A percentile compares a stretch with the other conserved stretches of the same genome.
phyloP scores from a whole-genome alignment of 2,113 vertebrate species.

The Bambusicola thoracicus region DNA sequence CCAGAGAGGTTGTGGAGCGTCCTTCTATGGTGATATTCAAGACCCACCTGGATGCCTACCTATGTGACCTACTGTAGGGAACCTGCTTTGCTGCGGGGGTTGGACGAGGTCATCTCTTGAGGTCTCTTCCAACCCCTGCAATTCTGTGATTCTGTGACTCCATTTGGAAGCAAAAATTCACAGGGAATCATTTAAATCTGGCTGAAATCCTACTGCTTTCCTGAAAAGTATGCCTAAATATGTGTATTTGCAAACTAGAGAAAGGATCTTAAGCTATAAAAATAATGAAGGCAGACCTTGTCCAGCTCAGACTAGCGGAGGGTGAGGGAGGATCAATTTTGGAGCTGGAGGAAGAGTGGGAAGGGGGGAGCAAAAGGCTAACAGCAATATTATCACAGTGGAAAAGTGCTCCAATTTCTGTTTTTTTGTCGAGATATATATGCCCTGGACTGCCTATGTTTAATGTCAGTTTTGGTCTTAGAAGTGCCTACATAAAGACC shows the following conservation, averaged over 20 bases:
- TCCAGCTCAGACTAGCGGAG: background rate
- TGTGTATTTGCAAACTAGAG: background rate
- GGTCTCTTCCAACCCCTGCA: too few relatives aligned
- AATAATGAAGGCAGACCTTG: background rate
- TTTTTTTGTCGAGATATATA: background rate
- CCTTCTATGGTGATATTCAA: too few relatives aligned
- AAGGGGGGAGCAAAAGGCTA: background rate
- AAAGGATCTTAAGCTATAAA: background rate
- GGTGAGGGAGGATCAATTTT: background rate
- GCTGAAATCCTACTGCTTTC: background rate
- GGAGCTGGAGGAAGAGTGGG: background rate
- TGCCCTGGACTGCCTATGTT: background rate
- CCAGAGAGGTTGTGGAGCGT: too few relatives aligned
- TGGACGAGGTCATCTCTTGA: too few relatives aligned
- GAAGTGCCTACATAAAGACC: background rate
- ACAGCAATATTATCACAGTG: background rate
- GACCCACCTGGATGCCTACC: too few relatives aligned
- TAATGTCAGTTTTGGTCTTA: background rate
- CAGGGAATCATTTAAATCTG: background rate
- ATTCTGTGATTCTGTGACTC: background rate
- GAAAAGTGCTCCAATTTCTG: background rate
- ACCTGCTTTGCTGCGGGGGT: too few relatives aligned
- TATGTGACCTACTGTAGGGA: too few relatives aligned
- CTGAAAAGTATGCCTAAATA: background rate
- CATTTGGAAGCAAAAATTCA: background rate